phyloP scores from a whole-genome alignment of 1,140 invertebrate species.

The Paracyclopina nana region DNA sequence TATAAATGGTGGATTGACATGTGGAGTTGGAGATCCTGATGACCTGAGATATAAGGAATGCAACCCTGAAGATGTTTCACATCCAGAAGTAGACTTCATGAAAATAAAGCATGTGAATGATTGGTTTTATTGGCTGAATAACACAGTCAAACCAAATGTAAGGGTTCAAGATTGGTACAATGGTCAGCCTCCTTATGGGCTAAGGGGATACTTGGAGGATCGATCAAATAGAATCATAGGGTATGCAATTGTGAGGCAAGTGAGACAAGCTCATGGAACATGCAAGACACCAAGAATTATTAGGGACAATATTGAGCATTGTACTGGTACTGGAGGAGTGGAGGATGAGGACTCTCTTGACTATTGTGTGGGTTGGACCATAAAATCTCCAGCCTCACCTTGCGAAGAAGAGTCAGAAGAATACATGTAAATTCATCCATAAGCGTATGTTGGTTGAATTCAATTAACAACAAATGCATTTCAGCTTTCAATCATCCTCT shows the following conservation, averaged over 20 bases:
- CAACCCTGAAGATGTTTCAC: not conserved
- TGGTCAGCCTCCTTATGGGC: conserved; percentile 12
- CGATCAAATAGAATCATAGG: conserved; percentile 34
- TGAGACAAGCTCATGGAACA: conserved; percentile 24
- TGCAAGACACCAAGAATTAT: conserved; percentile 21
- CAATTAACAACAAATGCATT: not conserved
- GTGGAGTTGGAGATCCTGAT: conserved; percentile 1
- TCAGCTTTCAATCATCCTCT: not conserved
- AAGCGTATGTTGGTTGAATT: not conserved
- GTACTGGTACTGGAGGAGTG: not conserved
- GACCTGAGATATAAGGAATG: not conserved
- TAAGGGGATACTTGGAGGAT: conserved; percentile 26
- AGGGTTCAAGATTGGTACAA: conserved; percentile 16
- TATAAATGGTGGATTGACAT: conserved; percentile 21
- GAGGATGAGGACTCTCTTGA: not conserved
- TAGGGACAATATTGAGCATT: not conserved
- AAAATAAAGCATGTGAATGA: conserved; percentile 14
- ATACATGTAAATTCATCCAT: conserved; percentile 3
- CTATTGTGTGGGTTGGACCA: conserved; percentile 2
- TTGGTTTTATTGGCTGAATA: conserved; percentile 10
- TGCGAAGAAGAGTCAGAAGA: conserved; percentile 5
- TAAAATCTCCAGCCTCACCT: conserved; percentile 7
- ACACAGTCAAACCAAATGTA: conserved; percentile 9
- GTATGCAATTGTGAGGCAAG: conserved; percentile 32
- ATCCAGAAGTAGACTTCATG: not conserved